Conservation (phyloP, 1,140 invertebrate genomes). For the Anadara kagoshimensis region DNA sequence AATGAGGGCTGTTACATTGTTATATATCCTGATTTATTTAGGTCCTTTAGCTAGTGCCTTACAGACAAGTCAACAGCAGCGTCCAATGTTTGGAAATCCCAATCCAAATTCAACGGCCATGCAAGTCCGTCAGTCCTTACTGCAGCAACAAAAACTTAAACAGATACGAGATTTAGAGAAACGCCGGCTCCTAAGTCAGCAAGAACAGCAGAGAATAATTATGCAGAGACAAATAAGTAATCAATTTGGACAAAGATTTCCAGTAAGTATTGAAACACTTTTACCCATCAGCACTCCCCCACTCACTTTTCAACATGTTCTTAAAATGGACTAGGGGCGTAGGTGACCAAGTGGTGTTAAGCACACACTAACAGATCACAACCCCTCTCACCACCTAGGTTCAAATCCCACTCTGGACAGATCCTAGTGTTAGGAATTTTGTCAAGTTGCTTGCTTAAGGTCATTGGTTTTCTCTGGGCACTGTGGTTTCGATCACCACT, state of each 20-base stretch:
- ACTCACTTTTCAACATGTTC: no score
- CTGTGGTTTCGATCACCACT: no score
- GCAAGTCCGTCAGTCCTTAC: conserved; percentile 60
- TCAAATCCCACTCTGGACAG: no score
- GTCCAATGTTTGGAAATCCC: conserved; percentile 32
- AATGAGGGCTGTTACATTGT: no score
- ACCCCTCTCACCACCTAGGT: no score
- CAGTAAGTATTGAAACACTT: conserved; percentile 25
- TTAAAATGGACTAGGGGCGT: no score
- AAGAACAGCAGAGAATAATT: conserved; percentile 79
- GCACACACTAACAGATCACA: no score
- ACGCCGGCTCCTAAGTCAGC: conserved; percentile 43
- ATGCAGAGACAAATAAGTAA: conserved; percentile 77
- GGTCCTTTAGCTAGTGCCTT: conserved; percentile 52
- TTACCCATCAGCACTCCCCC: no score
- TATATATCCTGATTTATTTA: not conserved
- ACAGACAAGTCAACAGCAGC: conserved; percentile 38
- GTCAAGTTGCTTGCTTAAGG: no score
- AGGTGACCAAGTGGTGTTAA: no score
- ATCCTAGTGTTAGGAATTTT: no score
- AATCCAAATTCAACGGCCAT: conserved; percentile 40
- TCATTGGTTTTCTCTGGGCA: no score
- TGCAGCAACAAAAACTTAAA: conserved; percentile 61
- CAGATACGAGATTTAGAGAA: conserved; percentile 53
- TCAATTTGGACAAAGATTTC: conserved; percentile 50